Evolutionary conservation across 2,113 vertebrate species (phyloP), one percentile per base, ranked within the genome.

Genomic region (Steatornis caripensis): DNA sequence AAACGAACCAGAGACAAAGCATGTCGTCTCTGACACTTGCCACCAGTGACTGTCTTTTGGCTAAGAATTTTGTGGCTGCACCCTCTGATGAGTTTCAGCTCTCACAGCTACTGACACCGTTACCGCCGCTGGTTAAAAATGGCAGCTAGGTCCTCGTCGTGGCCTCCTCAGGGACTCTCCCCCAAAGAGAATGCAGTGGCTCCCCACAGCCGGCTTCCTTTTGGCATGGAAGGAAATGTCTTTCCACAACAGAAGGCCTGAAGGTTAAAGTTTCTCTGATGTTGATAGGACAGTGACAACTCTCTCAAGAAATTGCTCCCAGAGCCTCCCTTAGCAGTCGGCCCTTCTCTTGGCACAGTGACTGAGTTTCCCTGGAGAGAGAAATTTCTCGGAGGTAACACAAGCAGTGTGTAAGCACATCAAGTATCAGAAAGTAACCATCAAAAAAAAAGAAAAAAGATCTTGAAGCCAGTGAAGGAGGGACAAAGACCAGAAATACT

Each of bases 271-370:
- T 15, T 41, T 74, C 39, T 76, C 45, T 30, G 30, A 60, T 22
- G 12, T 7, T 54, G 30, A 53, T 30, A 30, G 5, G 27, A 70
- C 27, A 80, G n/a, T 20, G 10, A 53, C 19, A 76, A 70, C 16
- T 29, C 41, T 45, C 32, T 12, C 36, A 55, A 78, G 32, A 45
- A 72, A 55, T 20, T 32, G n/a, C 17, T 39, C 12, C 53, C 5
- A 0, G 13, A 58, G 54, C 48, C 18, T 69, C 15, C 34, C 37
- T 15, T 1, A 1, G 11, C n/a, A n/a, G n/a, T n/a, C 11, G 13
- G 51, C 27, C 39, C 43, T 76, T 46, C 39, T 43, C 37, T 7
- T 37, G 15, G n/a, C 32, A 79, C 30, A 11, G 27, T 1, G 23
- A 54, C 5, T 5, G 39, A 49, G n/a, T 13, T 68, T n/a, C 60